Conservation (phyloP, 2,113 vertebrate genomes). For the Entomyzon cyanotis region DNA sequence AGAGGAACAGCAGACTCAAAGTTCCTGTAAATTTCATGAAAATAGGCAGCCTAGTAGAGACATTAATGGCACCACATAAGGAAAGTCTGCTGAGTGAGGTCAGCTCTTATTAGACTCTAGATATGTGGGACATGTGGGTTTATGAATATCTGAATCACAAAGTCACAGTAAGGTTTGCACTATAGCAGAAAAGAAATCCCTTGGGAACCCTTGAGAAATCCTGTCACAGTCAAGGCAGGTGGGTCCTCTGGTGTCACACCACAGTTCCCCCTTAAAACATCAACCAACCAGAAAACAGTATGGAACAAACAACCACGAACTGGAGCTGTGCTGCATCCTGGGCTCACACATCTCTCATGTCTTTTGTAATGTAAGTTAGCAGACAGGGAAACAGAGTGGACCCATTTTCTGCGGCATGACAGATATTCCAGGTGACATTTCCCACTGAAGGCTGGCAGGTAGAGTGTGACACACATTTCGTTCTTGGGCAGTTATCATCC, state of each 20-base stretch:
- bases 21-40: not conserved
- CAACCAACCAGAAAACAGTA: not conserved
- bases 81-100: not conserved
- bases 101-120: not conserved
- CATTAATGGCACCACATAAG: not conserved
- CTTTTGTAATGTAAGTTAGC: not conserved
- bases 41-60: not conserved
- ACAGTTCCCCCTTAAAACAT: not conserved
- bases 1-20: not conserved
- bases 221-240: not conserved
- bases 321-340: not conserved
- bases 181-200: accelerated
- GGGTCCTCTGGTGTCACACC: not conserved
- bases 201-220: not conserved
- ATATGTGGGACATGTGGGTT: not conserved
- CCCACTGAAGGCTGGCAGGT: not conserved
- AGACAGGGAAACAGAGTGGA: not conserved
- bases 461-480: not conserved
- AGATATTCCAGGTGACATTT: not conserved
- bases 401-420: not conserved
- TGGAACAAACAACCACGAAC: not conserved
- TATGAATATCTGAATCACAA: not conserved
- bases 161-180: not conserved
- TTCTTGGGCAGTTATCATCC: not conserved
- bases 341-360: not conserved